Evolutionary conservation across 2,797 vertebrate genomes (phyloP).

Genomic region (Adrianichthys oophorus): DNA sequence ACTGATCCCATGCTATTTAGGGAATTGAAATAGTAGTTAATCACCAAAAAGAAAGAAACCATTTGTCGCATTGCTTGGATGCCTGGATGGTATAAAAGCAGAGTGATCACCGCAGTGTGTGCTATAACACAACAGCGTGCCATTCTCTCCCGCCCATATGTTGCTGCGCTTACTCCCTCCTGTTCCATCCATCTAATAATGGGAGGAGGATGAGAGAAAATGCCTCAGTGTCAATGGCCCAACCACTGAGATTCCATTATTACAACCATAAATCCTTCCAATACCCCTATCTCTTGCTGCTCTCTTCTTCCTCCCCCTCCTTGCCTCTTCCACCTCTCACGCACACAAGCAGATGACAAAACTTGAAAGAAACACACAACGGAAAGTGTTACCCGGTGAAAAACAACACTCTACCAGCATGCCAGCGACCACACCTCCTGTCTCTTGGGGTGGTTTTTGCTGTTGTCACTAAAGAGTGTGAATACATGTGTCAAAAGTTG

Average conservation of each 20-base stretch:
- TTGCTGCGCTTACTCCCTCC: constrained; percentile 50
- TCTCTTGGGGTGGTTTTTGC: constrained; percentile 44
- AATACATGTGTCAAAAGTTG: constrained; percentile 2
- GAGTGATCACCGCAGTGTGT: constrained; percentile 10
- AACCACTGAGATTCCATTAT: constrained; percentile 75
- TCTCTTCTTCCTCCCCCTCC: background rate
- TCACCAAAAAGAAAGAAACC: constrained; percentile 1
- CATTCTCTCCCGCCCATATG: constrained; percentile 49
- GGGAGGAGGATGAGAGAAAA: constrained; percentile 70
- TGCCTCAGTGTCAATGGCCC: constrained; percentile 68
- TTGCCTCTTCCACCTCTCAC: background rate
- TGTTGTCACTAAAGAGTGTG: constrained; percentile 53
- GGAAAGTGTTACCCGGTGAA: constrained; percentile 29
- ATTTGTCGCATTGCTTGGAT: constrained; percentile 2
- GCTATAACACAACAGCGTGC: constrained; percentile 24
- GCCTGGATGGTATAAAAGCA: constrained; percentile 16
- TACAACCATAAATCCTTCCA: constrained; percentile 76
- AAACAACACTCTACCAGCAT: constrained; percentile 51
- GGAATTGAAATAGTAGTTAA: constrained; percentile 15
- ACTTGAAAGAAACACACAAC: constrained; percentile 23
- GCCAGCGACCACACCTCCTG: constrained; percentile 33
- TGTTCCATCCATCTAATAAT: constrained; percentile 67
- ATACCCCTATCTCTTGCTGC: constrained; percentile 14
- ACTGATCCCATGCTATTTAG: background rate
- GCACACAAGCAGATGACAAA: constrained; percentile 27